phyloP scores from a whole-genome alignment of 2,888 invertebrate species.

The Branchellion lobata region DNA sequence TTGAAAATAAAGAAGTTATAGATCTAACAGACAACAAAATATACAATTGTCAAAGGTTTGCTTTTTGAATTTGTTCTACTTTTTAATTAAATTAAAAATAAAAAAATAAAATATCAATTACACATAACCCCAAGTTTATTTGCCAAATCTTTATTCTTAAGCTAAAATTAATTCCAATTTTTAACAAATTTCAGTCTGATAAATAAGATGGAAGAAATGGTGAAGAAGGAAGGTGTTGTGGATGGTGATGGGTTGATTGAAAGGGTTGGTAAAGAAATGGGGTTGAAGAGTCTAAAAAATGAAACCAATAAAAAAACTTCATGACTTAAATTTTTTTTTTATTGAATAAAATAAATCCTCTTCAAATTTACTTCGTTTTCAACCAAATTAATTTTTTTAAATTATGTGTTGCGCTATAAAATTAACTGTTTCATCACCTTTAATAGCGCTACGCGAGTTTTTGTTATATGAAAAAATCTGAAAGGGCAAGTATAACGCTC shows the following conservation, averaged over 20 bases:
- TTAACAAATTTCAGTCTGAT: constrained; percentile 18
- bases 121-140: background rate
- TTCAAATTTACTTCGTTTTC: too few species aligned
- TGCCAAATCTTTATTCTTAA: background rate
- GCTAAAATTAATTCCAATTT: too few species aligned
- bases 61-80: background rate
- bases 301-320: too few species aligned
- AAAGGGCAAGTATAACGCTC: too few species aligned
- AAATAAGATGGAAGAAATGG: background rate
- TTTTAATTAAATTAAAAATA: background rate
- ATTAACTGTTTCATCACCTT: too few species aligned
- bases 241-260: background rate
- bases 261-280: background rate
- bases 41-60: constrained; percentile 32
- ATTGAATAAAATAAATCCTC: too few species aligned
- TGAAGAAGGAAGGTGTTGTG: background rate
- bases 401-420: too few species aligned
- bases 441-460: too few species aligned
- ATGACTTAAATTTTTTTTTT: too few species aligned
- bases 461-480: too few species aligned
- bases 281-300: background rate
- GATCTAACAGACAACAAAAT: constrained; percentile 18
- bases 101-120: background rate
- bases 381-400: too few species aligned
- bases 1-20: constrained; percentile 27